These are phyloP conservation scores for Alloscopus bannaensis DNA, from an alignment of 2,888 invertebrate species.

Conservation along the genomic window DNA sequence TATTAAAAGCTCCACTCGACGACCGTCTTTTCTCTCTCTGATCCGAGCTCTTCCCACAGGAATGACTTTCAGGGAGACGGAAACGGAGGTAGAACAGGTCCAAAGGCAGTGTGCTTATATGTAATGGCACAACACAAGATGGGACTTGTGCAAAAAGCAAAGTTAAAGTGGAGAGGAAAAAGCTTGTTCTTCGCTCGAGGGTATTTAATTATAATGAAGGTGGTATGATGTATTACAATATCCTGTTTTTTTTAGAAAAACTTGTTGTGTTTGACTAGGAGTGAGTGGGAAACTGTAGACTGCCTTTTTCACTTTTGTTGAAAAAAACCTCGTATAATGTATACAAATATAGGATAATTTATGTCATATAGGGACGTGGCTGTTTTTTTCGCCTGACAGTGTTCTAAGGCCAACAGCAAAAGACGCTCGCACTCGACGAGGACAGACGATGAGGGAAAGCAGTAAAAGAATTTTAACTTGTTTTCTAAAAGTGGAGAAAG, in stretches of 20 bases:
- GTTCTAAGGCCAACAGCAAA: too few species aligned
- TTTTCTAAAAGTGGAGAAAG: slow-evolving; percentile 1
- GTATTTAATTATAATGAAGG: slow-evolving; percentile 24
- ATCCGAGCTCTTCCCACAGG: too few species aligned
- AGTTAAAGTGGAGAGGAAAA: slow-evolving; percentile 8
- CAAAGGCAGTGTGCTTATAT: not conserved
- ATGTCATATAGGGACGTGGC: too few species aligned
- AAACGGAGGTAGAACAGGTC: not conserved
- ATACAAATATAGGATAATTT: too few species aligned
- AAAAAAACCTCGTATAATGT: too few species aligned
- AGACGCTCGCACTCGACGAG: not conserved
- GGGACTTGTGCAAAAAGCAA: slow-evolving; percentile 12
- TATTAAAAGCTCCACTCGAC: too few species aligned
- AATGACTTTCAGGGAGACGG: too few species aligned
- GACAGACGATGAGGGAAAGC: slow-evolving; percentile 2
- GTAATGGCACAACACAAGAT: not conserved
- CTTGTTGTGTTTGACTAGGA: not conserved
- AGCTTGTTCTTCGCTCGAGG: slow-evolving; percentile 6
- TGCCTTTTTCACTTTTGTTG: too few species aligned
- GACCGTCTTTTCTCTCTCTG: too few species aligned
- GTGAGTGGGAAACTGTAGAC: too few species aligned
- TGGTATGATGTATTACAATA: not conserved
- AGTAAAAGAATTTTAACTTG: slow-evolving; percentile 3
- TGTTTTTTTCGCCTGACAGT: too few species aligned
- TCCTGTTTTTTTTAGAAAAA: not conserved